These are phyloP conservation scores for Galendromus occidentalis DNA, from an alignment of 1,140 invertebrate genomes.

Conservation along the genomic window DNA sequence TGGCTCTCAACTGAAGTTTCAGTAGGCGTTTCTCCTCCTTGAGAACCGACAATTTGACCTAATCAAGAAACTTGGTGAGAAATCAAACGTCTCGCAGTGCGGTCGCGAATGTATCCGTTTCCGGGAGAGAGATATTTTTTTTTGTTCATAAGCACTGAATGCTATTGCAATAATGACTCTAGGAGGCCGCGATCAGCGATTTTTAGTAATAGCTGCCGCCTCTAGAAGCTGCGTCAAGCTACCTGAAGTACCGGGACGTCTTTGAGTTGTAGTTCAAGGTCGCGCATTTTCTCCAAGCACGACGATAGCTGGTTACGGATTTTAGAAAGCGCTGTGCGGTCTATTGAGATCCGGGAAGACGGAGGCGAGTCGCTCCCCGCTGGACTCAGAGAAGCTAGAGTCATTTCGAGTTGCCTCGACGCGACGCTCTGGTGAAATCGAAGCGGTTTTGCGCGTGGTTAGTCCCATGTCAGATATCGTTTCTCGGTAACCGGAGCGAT, in stretches of 20 bases:
- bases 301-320: slow-evolving; percentile 53
- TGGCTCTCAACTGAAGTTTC: slow-evolving; percentile 34
- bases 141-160: background rate
- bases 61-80: slow-evolving; percentile 11
- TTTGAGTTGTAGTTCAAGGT: slow-evolving; percentile 65
- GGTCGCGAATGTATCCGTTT: too few species aligned
- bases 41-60: slow-evolving; percentile 45
- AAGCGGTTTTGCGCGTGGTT: too few species aligned
- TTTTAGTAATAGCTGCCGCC: too few species aligned
- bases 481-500: too few species aligned
- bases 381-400: background rate
- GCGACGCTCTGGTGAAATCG: slow-evolving; percentile 1
- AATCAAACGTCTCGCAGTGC: too few species aligned
- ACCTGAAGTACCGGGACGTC: slow-evolving; percentile 58
- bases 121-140: background rate
- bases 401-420: background rate
- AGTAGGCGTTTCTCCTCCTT: slow-evolving; percentile 51
- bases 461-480: too few species aligned
- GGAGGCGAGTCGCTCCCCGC: background rate
- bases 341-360: background rate
- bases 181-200: background rate
- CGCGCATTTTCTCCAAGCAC: slow-evolving; percentile 49
- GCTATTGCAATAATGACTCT: background rate
- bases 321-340: slow-evolving; percentile 17
- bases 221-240: slow-evolving; percentile 1